A percentile compares a stretch with the other conserved stretches of the same genome.
Evolutionary conservation across 2,113 vertebrate species (phyloP).

Genomic region (Nycticorax nycticorax): DNA sequence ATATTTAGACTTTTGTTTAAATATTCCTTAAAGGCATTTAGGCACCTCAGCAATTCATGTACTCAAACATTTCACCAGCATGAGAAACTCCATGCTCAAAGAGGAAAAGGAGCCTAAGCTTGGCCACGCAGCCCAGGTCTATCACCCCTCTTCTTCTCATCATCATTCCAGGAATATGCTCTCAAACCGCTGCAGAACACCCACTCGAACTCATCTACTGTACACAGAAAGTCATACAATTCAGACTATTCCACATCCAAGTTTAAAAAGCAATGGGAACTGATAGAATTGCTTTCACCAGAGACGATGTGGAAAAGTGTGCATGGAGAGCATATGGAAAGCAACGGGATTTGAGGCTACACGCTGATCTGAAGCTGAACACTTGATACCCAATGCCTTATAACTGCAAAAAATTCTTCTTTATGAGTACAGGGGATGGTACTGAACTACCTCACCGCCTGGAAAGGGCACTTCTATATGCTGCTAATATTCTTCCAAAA

Average conservation of each 20-base stretch:
- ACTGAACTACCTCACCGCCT: neutral
- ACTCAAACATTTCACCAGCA: neutral
- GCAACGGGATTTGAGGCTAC: neutral
- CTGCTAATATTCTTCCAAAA: neutral
- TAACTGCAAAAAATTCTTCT: neutral
- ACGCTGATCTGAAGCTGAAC: neutral
- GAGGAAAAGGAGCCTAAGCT: neutral
- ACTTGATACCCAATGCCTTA: neutral
- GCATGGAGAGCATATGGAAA: neutral
- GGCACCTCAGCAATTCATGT: neutral
- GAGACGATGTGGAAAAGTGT: rapidly evolving
- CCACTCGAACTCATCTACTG: neutral
- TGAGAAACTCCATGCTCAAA: neutral
- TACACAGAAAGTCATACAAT: neutral
- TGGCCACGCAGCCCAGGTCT: neutral
- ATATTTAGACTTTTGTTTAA: neutral
- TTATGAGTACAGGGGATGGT: neutral
- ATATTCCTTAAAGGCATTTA: neutral
- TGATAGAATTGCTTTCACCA: neutral
- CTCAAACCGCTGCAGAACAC: neutral
- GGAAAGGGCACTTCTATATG: neutral
- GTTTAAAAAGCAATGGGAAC: neutral
- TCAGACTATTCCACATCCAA: neutral
- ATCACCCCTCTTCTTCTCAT: neutral
- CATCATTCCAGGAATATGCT: neutral